Conservation (phyloP, 35 echinoderm and acorn worm species). For the Lytechinus variegatus region DNA sequence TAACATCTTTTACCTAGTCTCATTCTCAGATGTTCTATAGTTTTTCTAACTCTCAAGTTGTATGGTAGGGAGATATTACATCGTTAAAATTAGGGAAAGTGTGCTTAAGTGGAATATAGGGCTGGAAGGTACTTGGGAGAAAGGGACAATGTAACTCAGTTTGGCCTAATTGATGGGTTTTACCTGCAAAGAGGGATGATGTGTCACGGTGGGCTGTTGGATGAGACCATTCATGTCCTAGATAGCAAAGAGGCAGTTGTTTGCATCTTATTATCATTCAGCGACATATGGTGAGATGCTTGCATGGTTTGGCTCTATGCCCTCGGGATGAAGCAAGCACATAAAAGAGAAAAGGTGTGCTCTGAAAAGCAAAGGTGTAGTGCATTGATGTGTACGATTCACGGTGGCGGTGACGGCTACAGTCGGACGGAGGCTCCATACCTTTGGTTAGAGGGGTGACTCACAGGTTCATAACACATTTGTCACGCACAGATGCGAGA, state of each 20-base stretch:
- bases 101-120: background rate
- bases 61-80: background rate
- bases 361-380: conserved; percentile 5
- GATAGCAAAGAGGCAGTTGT: background rate
- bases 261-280: conserved; percentile 46
- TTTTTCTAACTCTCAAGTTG: background rate
- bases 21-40: background rate
- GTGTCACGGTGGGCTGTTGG: background rate
- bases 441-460: background rate
- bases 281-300: conserved; percentile 50
- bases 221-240: background rate
- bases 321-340: background rate
- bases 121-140: background rate
- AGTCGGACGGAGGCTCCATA: background rate
- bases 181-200: background rate
- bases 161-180: background rate
- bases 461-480: conserved; percentile 29
- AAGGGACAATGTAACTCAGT: background rate
- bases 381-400: background rate
- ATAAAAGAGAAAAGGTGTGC: conserved; percentile 28
- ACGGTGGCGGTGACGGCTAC: background rate
- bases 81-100: background rate
- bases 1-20: background rate
- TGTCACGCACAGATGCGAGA: conserved; percentile 26
- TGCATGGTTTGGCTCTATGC: background rate